Evolutionary conservation across 2,797 vertebrate genomes (phyloP).

Genomic region (Distichodus sexfasciatus): DNA sequence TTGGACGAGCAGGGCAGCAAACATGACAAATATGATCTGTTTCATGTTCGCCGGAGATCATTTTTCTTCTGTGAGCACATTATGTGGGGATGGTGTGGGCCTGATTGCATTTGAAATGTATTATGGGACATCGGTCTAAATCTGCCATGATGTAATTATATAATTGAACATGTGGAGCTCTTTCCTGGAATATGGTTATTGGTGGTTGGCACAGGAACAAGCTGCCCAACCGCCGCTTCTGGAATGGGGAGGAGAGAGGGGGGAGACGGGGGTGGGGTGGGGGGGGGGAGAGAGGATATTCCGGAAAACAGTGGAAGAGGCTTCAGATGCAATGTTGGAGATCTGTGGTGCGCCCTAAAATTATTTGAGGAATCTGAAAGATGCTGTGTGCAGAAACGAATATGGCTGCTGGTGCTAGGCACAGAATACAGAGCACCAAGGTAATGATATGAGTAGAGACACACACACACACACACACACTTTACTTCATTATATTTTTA

Average conservation of each 20-base stretch:
- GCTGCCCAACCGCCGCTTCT: slow-evolving; percentile 32
- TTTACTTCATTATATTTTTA: not conserved
- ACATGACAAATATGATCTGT: slow-evolving; percentile 53
- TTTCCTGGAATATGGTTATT: slow-evolving; percentile 60
- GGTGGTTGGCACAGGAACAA: slow-evolving; percentile 49
- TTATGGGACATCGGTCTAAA: slow-evolving; percentile 62
- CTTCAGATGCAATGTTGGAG: slow-evolving; percentile 18
- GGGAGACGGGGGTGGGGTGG: not conserved
- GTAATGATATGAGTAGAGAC: not conserved
- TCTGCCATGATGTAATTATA: slow-evolving; percentile 59
- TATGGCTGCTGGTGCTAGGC: not conserved
- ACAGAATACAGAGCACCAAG: not conserved
- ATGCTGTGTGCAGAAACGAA: slow-evolving; percentile 1
- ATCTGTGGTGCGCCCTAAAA: slow-evolving; percentile 11
- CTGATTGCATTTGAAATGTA: slow-evolving; percentile 59
- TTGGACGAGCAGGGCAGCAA: slow-evolving; percentile 14
- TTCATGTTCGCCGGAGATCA: slow-evolving; percentile 46
- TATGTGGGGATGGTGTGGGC: slow-evolving; percentile 52
- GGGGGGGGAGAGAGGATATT: slow-evolving; percentile 23
- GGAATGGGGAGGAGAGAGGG: slow-evolving; percentile 12
- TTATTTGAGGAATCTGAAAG: slow-evolving; percentile 23
- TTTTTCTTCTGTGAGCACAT: slow-evolving; percentile 56
- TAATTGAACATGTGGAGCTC: slow-evolving; percentile 60
- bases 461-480: slow-evolving; percentile 23
- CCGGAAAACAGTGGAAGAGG: slow-evolving; percentile 27